Conservation (phyloP, 2,113 vertebrate species). For the Pomatorhinus ruficollis region DNA sequence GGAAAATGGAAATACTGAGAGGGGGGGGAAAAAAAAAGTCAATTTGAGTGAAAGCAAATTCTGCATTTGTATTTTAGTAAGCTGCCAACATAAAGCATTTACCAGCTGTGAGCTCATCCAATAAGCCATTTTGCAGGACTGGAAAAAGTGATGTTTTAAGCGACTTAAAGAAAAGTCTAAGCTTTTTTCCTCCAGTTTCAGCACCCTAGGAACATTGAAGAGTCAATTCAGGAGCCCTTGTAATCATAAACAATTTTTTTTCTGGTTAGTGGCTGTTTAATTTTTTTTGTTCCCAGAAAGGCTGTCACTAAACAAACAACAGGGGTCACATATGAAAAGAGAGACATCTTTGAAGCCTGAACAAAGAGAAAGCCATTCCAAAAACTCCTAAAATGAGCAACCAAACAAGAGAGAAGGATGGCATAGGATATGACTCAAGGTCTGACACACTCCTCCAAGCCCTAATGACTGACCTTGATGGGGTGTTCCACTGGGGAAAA, state of each 20-base stretch:
- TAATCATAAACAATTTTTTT: background rate
- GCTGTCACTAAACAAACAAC: slow-evolving; percentile 29
- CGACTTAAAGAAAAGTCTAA: background rate
- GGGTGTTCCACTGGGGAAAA: background rate
- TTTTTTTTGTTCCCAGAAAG: slow-evolving; percentile 17
- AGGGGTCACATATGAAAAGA: background rate
- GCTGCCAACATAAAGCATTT: background rate
- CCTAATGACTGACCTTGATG: background rate
- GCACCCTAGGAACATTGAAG: background rate
- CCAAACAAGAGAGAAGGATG: rapidly evolving
- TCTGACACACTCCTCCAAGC: background rate
- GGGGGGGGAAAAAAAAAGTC: background rate
- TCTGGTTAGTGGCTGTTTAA: background rate
- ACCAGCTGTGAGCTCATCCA: background rate
- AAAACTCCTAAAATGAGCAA: slow-evolving; percentile 1
- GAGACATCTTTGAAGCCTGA: background rate
- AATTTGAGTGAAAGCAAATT: background rate
- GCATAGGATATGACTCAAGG: background rate
- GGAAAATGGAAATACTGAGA: background rate
- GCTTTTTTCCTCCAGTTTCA: background rate
- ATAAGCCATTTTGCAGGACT: slow-evolving; percentile 2
- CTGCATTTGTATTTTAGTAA: background rate
- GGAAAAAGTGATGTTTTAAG: slow-evolving; percentile 33
- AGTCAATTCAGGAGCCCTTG: background rate
- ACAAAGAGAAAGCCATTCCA: background rate